Evolutionary conservation across 92 coral and sea anemone species (phyloP).

Genomic region (Epizoanthus stellaris): DNA sequence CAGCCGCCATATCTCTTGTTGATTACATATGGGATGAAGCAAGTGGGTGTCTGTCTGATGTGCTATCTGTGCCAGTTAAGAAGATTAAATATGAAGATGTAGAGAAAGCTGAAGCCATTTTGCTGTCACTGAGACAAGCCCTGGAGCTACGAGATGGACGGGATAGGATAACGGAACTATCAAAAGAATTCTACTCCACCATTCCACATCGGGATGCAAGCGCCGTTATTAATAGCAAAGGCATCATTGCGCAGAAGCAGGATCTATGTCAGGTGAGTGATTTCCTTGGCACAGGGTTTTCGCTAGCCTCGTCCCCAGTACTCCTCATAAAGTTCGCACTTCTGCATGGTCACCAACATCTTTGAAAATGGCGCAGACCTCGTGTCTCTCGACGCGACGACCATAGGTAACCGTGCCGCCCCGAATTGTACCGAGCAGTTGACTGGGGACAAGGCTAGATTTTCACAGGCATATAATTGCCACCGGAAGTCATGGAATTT

Average conservation of each 20-base stretch:
- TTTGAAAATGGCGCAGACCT: too few species aligned
- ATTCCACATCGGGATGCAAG: conserved; percentile 71
- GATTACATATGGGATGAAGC: conserved; percentile 95
- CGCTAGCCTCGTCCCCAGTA: too few species aligned
- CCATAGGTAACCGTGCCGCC: too few species aligned
- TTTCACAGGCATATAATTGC: too few species aligned
- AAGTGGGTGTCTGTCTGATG: conserved; percentile 71
- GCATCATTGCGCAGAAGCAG: conserved; percentile 86
- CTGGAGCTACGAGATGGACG: conserved; percentile 43
- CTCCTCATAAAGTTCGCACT: too few species aligned
- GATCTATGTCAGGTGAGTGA: conserved; percentile 90
- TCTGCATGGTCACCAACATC: too few species aligned
- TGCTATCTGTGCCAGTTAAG: conserved; percentile 73
- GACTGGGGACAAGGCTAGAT: too few species aligned
- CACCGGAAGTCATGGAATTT: too few species aligned
- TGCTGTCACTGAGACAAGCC: conserved; percentile 68
- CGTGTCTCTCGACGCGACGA: too few species aligned
- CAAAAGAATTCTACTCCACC: conserved; percentile 81
- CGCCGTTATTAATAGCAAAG: conserved; percentile 55
- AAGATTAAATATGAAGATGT: conserved; percentile 81
- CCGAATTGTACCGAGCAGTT: too few species aligned
- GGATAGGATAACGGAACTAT: conserved; percentile 49
- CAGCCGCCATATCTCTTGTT: conserved; percentile 73
- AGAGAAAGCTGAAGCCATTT: conserved; percentile 88
- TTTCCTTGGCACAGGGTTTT: too few species aligned